These are phyloP conservation scores for Imbricaverruca yamaguchii DNA, from an alignment of 2,888 invertebrate genomes.

Conservation along the genomic window DNA sequence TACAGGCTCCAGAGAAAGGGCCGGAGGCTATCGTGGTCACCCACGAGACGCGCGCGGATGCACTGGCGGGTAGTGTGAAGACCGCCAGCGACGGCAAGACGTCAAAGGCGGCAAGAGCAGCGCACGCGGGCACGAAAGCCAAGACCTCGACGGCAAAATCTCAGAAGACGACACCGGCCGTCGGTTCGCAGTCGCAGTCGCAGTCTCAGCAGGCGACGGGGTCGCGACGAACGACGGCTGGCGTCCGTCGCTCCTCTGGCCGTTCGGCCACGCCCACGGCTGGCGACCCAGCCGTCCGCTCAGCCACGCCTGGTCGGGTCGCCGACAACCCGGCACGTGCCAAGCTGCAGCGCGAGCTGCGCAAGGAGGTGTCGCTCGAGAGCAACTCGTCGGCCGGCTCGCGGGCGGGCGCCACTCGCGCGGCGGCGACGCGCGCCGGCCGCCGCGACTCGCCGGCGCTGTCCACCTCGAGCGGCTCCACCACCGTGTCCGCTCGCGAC, in stretches of 20 bases:
- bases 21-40: too few species aligned
- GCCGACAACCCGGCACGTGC: background rate
- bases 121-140: background rate
- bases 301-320: background rate
- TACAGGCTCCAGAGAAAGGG: too few species aligned
- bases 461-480: background rate
- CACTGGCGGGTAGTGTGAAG: too few species aligned
- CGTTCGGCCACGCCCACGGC: too few species aligned
- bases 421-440: too few species aligned
- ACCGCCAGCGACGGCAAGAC: background rate
- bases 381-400: conserved; percentile 1
- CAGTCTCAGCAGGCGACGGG: background rate
- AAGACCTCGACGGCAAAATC: background rate
- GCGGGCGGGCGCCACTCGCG: too few species aligned
- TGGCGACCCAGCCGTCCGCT: background rate
- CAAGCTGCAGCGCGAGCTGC: background rate
- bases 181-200: background rate
- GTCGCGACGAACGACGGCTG: too few species aligned
- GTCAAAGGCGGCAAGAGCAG: background rate
- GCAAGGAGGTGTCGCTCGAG: conserved; percentile 1
- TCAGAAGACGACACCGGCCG: background rate
- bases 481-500: background rate
- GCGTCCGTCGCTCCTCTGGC: too few species aligned
- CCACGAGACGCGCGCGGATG: too few species aligned
- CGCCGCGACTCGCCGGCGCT: too few species aligned